Percentiles rank a stretch among this genome's conserved stretches.
phyloP scores from a whole-genome alignment of 2,113 vertebrate species.

The Arenaria interpres region DNA sequence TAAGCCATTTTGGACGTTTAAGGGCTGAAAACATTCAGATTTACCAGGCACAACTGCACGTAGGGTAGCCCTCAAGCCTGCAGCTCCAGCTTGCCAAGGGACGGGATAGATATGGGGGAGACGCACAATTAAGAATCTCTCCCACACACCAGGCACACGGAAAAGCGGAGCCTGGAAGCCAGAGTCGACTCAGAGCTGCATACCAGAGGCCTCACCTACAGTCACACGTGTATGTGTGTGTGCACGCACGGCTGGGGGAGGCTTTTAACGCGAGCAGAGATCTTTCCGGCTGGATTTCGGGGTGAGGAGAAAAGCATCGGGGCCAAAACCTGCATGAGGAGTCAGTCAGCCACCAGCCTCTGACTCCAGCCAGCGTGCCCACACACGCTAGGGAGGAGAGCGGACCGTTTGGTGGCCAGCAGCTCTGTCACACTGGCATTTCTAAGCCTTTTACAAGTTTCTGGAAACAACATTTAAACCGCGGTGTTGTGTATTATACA shows the following conservation, averaged over 20 bases:
- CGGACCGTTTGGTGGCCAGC: not conserved
- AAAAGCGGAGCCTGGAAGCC: not conserved
- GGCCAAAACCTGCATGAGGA: slow-evolving; percentile 24
- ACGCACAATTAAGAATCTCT: not conserved
- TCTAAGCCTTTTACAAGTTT: slow-evolving; percentile 41
- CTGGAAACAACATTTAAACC: slow-evolving; percentile 53
- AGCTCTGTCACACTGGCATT: slow-evolving; percentile 28
- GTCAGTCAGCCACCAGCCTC: slow-evolving; percentile 19
- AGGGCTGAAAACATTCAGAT: slow-evolving; percentile 33
- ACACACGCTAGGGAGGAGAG: slow-evolving; percentile 11
- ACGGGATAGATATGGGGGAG: not conserved
- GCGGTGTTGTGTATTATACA: slow-evolving; percentile 12
- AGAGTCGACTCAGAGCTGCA: slow-evolving; percentile 21
- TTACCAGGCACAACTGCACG: slow-evolving; percentile 51
- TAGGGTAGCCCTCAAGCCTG: not conserved
- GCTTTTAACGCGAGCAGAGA: not conserved
- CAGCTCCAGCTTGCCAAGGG: slow-evolving; percentile 46
- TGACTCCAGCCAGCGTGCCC: not conserved
- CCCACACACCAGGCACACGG: not conserved
- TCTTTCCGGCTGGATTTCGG: not conserved
- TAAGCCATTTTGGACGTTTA: not conserved
- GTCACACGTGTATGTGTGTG: not conserved
- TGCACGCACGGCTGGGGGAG: not conserved
- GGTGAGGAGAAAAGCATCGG: slow-evolving; percentile 10
- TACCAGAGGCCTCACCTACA: slow-evolving; percentile 3